These are phyloP conservation scores for Sapayoa aenigma DNA, from an alignment of 2,113 vertebrate genomes.

Conservation along the genomic window DNA sequence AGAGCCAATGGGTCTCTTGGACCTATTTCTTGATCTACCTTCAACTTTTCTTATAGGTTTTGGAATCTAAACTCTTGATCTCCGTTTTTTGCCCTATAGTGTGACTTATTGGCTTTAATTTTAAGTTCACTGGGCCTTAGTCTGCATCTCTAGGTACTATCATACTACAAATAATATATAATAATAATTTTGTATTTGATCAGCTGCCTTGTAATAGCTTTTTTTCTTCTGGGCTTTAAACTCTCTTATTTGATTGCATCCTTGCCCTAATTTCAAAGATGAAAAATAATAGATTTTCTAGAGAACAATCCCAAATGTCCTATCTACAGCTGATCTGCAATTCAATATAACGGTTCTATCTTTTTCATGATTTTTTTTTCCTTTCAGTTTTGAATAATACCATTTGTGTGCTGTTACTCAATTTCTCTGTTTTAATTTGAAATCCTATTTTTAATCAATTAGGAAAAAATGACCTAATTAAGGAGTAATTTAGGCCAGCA, in stretches of 20 bases:
- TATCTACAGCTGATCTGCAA: slow-evolving; percentile 57
- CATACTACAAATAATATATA: neutral
- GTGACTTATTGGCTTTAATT: neutral
- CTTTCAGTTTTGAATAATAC: slow-evolving; percentile 48
- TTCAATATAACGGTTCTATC: slow-evolving; percentile 28
- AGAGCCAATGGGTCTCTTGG: neutral
- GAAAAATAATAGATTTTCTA: slow-evolving; percentile 53
- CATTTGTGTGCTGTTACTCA: slow-evolving; percentile 42
- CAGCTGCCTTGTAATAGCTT: slow-evolving; percentile 14
- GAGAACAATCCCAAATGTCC: slow-evolving; percentile 44
- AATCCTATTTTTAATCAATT: slow-evolving; percentile 69
- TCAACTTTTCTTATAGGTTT: neutral
- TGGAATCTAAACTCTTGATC: neutral
- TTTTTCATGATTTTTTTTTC: neutral
- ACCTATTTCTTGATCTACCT: neutral
- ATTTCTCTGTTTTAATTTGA: slow-evolving; percentile 61
- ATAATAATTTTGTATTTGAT: slow-evolving; percentile 27
- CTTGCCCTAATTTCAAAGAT: slow-evolving; percentile 56
- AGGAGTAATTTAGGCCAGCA: slow-evolving; percentile 60
- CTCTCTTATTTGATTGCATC: slow-evolving; percentile 46
- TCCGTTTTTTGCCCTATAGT: neutral
- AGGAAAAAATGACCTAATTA: slow-evolving; percentile 68
- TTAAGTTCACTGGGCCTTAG: neutral
- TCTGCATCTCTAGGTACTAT: neutral
- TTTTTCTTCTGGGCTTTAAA: slow-evolving; percentile 53